Base-by-base conservation (phyloP, 2,888 invertebrate genomes). In the Cataglyphis altisquamis region DNA sequence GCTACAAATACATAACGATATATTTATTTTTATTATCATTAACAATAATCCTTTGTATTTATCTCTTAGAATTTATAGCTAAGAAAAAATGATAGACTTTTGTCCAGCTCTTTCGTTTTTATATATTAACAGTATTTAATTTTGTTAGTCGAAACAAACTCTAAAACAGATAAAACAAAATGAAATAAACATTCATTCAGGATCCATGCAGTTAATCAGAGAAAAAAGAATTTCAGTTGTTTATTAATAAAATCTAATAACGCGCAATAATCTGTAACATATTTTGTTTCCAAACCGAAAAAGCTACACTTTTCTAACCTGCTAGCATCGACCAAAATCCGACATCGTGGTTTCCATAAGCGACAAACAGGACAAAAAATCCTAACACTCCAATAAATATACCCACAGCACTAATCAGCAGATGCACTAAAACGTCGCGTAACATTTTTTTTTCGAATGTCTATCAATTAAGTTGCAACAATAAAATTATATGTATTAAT, bases 261-360 rank as follows among this genome's bases (percentile, higher is more conserved):
- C 2, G 1, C 3, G 10, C 18, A 3, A 25, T 45, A 5, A 52
- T 52, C 18, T 52, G 8, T 52, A 52, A 52, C 18, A 18, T 32
- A 32, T 48, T 68, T 48, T 1, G 9, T 21, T 15, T 21, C 3
- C 8, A 70, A 55, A 60, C 0, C 0, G 5, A 12, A 10, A 15
- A 32, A 32, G 32, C 12, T 12, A 12, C 0, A 36, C 0, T 39
- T 32, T 82, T 83, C 90, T 91, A 89, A 92, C 92, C 91, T 92
- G 90, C 85, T 72, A 92, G 80, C 48, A 92, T 83, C 15, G 92
- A 91, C 92, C 92, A 92, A 87, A 91, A 92, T 77, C 92, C 92
- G 36, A 89, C 89, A 48, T 90, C 89, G 55, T 83, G 84, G 84
- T 92, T 92, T 8, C 86, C 86, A 64, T 89, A 89, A 67, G 74